Conservation (phyloP, 2,797 vertebrate species). For the Smutsia gigantea region DNA sequence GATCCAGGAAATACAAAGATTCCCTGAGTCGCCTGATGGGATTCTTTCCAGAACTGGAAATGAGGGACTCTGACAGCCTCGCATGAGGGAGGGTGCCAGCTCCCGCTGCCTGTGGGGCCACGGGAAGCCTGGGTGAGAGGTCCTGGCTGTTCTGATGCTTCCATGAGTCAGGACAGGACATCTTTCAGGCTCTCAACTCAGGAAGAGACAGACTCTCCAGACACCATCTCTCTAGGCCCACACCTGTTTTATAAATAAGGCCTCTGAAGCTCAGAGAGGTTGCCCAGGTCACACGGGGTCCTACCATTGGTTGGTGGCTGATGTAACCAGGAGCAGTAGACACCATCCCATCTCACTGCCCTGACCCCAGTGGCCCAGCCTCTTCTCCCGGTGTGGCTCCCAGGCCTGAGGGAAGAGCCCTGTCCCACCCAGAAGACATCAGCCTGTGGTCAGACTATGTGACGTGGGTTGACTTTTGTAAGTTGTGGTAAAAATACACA, state of each 20-base stretch:
- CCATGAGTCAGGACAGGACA: neutral
- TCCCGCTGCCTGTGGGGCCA: neutral
- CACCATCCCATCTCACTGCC: neutral
- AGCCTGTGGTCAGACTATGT: neutral
- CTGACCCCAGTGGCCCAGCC: neutral
- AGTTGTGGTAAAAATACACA: neutral
- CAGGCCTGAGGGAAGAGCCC: neutral
- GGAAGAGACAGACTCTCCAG: neutral
- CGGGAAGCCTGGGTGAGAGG: rapidly evolving
- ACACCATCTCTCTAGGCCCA: neutral
- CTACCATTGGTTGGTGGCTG: neutral
- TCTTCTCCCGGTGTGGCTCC: neutral
- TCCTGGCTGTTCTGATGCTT: neutral
- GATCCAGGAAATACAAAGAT: neutral
- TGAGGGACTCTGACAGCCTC: neutral
- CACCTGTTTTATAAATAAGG: neutral
- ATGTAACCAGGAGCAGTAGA: neutral
- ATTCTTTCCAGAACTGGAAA: neutral
- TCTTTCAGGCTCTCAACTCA: neutral
- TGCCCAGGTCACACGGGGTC: neutral
- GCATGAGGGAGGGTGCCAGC: neutral
- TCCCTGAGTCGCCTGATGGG: neutral
- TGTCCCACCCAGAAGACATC: neutral
- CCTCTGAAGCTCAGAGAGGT: neutral
- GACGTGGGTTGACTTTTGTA: neutral